Evolutionary conservation across 1,140 invertebrate species (phyloP), one percentile per base, ranked within the genome.

Genomic region (Lasaia peninsularis): DNA sequence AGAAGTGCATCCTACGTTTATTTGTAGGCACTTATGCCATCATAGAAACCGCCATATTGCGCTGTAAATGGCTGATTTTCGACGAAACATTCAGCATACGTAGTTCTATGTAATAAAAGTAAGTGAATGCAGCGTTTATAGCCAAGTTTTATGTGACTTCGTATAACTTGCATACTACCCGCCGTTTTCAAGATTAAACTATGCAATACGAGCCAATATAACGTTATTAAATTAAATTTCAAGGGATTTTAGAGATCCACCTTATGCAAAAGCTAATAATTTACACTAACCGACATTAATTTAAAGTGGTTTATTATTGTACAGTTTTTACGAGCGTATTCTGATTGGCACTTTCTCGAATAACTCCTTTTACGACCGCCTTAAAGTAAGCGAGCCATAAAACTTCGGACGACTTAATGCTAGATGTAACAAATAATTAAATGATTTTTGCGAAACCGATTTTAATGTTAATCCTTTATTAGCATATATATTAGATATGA

Each of bases 61-160:
- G 40, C 52, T 54, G 52, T 64, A 70, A 73, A 60, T 56, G 60
- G 60, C 31, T 53, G 61, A 69, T 64, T 71, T 71, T 64, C 52
- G 53, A 52, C 58, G 63, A 67, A 73, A 67, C 71, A 66, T 67
- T 52, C 64, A 57, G 67, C 65, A 48, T 51, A 71, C 58, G 65
- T 60, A 62, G 63, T 59, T 55, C 33, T 35, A 57, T 52, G 65
- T 60, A 59, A 63, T 76, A 76, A 79, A 79, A 73, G 54, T 76
- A 78, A 80, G 78, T 77, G 74, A 71, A 80, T 78, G 70, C 72
- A 67, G 69, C 71, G 75, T 82, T 82, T 82, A 82, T 60, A 68
- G 58, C 55, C 69, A 12, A 49, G 58, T 72, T 80, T 82, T 75
- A 79, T 74, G 70, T 56, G 68, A 63, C 63, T 78, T 73, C 66